Evolutionary conservation across 2,888 invertebrate species (phyloP), one percentile per base, ranked within the genome.

Genomic region (Buathra laborator): DNA sequence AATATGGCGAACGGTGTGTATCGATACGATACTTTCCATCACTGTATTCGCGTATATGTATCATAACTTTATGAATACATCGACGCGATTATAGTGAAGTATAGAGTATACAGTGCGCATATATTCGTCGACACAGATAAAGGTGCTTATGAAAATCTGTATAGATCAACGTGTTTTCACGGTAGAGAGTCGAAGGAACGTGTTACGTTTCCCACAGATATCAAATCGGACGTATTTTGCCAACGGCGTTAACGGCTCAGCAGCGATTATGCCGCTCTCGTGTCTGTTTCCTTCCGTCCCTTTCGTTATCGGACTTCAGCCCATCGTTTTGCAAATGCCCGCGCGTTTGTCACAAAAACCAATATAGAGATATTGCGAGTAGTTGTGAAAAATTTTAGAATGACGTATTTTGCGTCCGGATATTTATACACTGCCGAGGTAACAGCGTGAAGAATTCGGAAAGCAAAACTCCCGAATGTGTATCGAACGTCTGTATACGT

Each of bases 121-220:
- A 64, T 67, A 76, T 48, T 68, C 10, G n/a, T n/a, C 51, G n/a
- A 19, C 19, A 76, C 70, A 16, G n/a, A 24, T 53, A 51, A 51
- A 16, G 29, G 53, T 56, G 32, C 16, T 12, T 81, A 19, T 76
- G 59, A 44, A 43, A 19, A 32, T 46, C 19, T 76, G 16, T 67
- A 67, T 76, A 51, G 70, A 82, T 76, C 81, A 75, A 71, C 81
- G 76, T 76, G 81, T 76, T 76, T 82, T 37, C 53, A 71, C 48
- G 53, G 70, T 71, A 19, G 48, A 29, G n/a, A 64, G 46, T 53
- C 68, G 48, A 68, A 46, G 71, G 76, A 86, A 74, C 71, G 80
- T 91, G 89, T 83, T 86, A 76, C 67, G 72, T 87, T 91, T 90
- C 90, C 89, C 91, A 91, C 91, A 89, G 88, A 89, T 90, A 90